These are phyloP conservation scores for Chrysochloris asiatica DNA, from an alignment of 2,113 vertebrate genomes.

Conservation along the genomic window DNA sequence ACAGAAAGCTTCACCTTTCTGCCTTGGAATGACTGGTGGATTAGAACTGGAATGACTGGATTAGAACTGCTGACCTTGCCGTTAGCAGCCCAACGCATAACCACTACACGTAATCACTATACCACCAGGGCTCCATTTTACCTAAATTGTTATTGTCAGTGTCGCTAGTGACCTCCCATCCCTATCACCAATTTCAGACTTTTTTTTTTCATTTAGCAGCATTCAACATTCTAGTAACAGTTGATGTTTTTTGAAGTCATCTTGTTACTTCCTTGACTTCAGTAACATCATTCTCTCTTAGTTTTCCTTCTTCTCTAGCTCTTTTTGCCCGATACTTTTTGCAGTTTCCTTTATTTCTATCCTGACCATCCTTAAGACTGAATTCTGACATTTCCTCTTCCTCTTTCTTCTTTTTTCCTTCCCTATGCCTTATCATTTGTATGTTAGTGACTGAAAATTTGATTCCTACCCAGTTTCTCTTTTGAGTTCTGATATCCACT, in stretches of 20 bases:
- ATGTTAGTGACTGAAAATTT: not conserved
- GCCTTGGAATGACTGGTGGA: too few relatives aligned
- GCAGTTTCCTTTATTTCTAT: not conserved
- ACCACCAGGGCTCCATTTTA: too few relatives aligned
- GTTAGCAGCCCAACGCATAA: too few relatives aligned
- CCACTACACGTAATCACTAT: too few relatives aligned
- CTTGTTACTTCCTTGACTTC: not conserved
- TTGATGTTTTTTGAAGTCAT: slow-evolving; percentile 27
- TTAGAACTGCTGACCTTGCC: too few relatives aligned
- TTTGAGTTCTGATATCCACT: not conserved
- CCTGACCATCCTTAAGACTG: not conserved
- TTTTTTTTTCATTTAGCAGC: too few relatives aligned
- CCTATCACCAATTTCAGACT: not conserved
- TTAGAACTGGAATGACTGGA: too few relatives aligned
- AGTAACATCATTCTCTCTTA: not conserved
- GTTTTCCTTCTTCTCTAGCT: not conserved
- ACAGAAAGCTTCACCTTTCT: too few relatives aligned
- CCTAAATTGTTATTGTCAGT: not conserved
- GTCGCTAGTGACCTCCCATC: not conserved
- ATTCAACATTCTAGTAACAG: not conserved
- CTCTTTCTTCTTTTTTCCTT: not conserved
- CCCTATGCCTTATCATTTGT: not conserved
- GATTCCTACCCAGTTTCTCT: not conserved
- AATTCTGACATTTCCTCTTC: not conserved
- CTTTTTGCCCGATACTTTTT: not conserved